Percentiles rank a stretch among this genome's conserved stretches.
phyloP scores from a whole-genome alignment of 2,113 vertebrate species.

The Eubucco bourcierii region DNA sequence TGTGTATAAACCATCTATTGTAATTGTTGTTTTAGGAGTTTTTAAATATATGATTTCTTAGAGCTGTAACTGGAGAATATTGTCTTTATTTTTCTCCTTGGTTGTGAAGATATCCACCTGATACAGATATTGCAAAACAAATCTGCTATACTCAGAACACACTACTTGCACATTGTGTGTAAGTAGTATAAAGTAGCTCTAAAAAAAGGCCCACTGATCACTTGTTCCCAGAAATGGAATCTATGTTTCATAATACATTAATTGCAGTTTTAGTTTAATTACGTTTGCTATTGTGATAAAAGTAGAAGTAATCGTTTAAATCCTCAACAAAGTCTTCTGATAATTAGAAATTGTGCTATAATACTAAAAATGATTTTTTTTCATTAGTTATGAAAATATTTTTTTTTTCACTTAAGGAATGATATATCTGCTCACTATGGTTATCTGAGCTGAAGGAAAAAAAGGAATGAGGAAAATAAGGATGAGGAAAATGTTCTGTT shows the following conservation, averaged over 20 bases:
- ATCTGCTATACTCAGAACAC: accelerated
- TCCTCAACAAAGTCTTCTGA: background rate
- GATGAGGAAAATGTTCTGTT: no score
- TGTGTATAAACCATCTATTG: background rate
- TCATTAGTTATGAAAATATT: background rate
- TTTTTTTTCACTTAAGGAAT: background rate
- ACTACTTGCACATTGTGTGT: background rate
- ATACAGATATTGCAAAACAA: background rate
- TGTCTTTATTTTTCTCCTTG: background rate
- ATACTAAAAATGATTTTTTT: background rate
- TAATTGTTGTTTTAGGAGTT: background rate
- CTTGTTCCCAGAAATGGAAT: background rate
- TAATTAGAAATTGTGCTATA: background rate
- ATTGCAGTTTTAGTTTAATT: background rate
- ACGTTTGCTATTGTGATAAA: background rate
- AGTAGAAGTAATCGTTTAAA: background rate
- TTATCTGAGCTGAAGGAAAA: background rate
- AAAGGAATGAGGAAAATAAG: background rate
- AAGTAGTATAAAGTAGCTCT: background rate
- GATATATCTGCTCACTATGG: background rate
- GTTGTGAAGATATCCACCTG: background rate
- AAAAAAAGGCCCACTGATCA: background rate
- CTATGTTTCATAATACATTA: background rate
- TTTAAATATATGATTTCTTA: background rate
- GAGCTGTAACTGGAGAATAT: background rate